phyloP scores from a whole-genome alignment of 2,797 vertebrate species.

The Hybognathus amarus region DNA sequence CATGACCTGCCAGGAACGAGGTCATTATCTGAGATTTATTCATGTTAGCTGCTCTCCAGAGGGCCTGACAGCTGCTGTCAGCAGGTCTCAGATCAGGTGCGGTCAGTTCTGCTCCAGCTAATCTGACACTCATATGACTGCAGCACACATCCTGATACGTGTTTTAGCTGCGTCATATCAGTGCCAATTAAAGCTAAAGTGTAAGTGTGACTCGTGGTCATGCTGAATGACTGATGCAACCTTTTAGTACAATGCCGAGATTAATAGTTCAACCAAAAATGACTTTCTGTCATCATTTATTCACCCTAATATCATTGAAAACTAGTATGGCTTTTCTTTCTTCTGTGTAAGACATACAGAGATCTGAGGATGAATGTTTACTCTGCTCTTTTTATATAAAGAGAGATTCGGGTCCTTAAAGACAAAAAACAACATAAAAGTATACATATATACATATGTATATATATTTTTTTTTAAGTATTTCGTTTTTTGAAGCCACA shows the following conservation, averaged over 20 bases:
- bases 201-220: not conserved
- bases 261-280: not conserved
- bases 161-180: slow-evolving; percentile 18
- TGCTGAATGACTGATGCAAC: not conserved
- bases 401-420: not conserved
- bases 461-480: too few species aligned
- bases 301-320: not conserved
- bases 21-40: slow-evolving; percentile 34
- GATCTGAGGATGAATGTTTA: not conserved
- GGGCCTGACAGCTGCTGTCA: slow-evolving; percentile 34
- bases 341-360: not conserved
- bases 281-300: not conserved
- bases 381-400: not conserved
- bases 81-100: slow-evolving; percentile 36
- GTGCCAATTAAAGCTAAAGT: not conserved
- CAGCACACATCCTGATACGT: slow-evolving; percentile 33
- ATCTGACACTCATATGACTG: slow-evolving; percentile 48
- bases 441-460: too few species aligned
- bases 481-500: not conserved
- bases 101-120: slow-evolving; percentile 39
- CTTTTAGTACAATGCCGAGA: not conserved
- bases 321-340: not conserved
- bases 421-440: too few species aligned
- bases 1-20: slow-evolving; percentile 42
- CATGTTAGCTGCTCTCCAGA: slow-evolving; percentile 37